Conservation (phyloP, 2,797 vertebrate species). For the Acanthurus leucopareius region DNA sequence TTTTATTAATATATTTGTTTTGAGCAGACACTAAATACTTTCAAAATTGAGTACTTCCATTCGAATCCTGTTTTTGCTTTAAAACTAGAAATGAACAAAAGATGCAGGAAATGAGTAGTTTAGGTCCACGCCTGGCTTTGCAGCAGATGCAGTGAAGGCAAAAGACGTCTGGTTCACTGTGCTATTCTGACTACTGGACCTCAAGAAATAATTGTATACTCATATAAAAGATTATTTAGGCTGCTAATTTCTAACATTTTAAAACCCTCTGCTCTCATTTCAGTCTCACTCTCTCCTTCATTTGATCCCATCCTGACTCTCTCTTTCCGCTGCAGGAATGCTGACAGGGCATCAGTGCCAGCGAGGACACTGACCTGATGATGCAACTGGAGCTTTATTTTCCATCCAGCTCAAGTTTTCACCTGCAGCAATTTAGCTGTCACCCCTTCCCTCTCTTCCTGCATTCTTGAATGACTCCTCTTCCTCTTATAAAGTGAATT, state of each 20-base stretch:
- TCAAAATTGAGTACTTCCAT: background rate
- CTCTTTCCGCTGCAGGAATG: conserved; percentile 15
- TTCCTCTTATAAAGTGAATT: background rate
- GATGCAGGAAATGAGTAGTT: conserved; percentile 7
- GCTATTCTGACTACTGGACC: background rate
- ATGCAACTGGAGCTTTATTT: conserved; percentile 27
- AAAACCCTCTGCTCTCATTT: background rate
- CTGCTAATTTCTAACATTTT: background rate
- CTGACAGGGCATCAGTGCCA: conserved; percentile 16
- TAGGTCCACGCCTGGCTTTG: background rate
- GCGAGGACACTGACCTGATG: conserved; percentile 27
- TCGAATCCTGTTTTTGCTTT: background rate
- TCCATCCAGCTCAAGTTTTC: conserved; percentile 23
- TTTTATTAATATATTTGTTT: conserved; percentile 8
- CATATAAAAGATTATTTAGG: background rate
- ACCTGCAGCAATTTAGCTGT: conserved; percentile 2
- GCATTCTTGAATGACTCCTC: background rate
- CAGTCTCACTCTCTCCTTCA: background rate
- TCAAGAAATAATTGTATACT: background rate
- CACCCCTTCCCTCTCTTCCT: background rate
- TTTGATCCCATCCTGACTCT: background rate
- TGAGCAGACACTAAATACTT: background rate
- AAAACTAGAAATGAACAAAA: conserved; percentile 14
- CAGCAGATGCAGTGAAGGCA: background rate
- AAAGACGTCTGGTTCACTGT: background rate